Conservation (phyloP, 2,888 invertebrate species). For the Nomada goodeniana region DNA sequence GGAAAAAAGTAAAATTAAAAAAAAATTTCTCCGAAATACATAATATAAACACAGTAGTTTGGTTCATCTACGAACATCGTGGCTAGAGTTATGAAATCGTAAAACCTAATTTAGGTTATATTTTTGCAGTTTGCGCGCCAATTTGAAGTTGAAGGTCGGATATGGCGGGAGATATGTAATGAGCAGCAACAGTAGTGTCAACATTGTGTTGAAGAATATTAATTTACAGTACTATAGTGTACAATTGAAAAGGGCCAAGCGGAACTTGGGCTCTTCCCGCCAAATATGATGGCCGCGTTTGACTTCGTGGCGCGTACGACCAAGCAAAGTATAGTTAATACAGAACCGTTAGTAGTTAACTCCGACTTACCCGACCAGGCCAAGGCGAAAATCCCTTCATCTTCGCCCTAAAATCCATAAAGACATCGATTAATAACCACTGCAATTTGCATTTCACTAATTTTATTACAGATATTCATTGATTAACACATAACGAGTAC, state of each 20-base stretch:
- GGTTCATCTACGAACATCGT: slow-evolving; percentile 1
- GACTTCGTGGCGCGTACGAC: slow-evolving; percentile 73
- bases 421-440: slow-evolving; percentile 70
- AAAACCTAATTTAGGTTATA: slow-evolving; percentile 79
- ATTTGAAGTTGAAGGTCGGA: slow-evolving; percentile 81
- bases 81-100: slow-evolving; percentile 46
- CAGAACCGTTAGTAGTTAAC: slow-evolving; percentile 83
- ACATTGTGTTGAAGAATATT: slow-evolving; percentile 28
- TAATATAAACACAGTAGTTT: slow-evolving; percentile 28
- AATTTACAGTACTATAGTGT: background rate
- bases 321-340: slow-evolving; percentile 62
- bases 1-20: background rate
- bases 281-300: slow-evolving; percentile 72
- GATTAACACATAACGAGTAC: slow-evolving; percentile 77
- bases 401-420: slow-evolving; percentile 93
- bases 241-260: background rate
- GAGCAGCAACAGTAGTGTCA: slow-evolving; percentile 49
- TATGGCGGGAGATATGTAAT: slow-evolving; percentile 77
- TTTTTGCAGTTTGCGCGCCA: slow-evolving; percentile 78
- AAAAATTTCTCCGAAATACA: background rate
- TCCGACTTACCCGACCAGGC: slow-evolving; percentile 96
- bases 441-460: slow-evolving; percentile 24
- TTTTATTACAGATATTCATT: slow-evolving; percentile 40
- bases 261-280: slow-evolving; percentile 62
- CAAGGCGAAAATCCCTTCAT: slow-evolving; percentile 99